phyloP scores from a whole-genome alignment of 2,113 vertebrate genomes.

The Lagopus leucura region DNA sequence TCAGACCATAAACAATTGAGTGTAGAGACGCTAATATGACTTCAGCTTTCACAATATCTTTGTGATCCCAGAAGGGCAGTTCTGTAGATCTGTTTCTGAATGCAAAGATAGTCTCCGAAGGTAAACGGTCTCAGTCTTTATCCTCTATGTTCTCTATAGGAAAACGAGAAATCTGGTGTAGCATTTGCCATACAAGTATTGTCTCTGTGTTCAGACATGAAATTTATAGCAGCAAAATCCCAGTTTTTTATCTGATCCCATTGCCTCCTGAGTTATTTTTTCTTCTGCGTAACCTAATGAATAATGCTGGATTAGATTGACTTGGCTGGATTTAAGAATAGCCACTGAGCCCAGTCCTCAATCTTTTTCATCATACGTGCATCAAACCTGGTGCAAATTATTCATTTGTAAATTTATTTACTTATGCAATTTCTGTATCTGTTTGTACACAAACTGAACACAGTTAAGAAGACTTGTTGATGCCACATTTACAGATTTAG shows the following conservation, averaged over 20 bases:
- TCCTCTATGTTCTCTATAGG: background rate
- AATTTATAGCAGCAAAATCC: background rate
- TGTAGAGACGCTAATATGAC: background rate
- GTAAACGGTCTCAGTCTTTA: background rate
- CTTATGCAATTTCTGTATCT: background rate
- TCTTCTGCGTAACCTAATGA: background rate
- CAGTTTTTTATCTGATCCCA: background rate
- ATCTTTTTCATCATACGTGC: background rate
- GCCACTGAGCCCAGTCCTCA: background rate
- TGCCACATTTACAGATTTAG: background rate
- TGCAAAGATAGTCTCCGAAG: background rate
- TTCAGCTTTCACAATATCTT: background rate
- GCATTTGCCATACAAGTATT: background rate
- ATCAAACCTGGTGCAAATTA: background rate
- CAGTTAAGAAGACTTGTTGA: background rate
- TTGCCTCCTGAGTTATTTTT: background rate
- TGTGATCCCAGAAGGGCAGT: background rate
- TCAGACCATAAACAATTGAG: background rate
- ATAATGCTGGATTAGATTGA: background rate
- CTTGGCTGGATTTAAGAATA: background rate
- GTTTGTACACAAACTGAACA: background rate
- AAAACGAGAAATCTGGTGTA: background rate
- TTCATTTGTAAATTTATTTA: background rate
- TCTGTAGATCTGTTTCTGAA: background rate
- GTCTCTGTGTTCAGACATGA: background rate